Conservation (phyloP, 2,888 invertebrate genomes). For the Drosophila ezoana region DNA sequence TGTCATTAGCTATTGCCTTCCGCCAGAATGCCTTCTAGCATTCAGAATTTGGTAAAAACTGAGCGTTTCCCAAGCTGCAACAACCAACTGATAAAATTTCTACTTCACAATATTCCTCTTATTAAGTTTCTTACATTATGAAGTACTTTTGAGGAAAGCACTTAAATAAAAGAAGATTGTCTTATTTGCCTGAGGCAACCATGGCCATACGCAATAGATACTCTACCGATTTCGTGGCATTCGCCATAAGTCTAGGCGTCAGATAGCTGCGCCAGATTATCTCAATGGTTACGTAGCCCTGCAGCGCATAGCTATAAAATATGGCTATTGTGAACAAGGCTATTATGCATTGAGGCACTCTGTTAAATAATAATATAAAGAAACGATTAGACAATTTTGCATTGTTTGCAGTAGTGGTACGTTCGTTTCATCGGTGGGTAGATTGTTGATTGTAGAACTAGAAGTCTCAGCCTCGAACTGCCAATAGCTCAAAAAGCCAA, state of each 20-base stretch:
- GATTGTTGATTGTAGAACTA: conserved; percentile 94
- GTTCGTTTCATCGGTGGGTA: conserved; percentile 89
- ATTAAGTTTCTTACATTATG: too few species aligned
- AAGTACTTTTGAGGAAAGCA: neutral
- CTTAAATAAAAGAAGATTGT: conserved; percentile 1
- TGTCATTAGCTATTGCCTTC: too few species aligned
- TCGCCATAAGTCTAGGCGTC: conserved; percentile 84
- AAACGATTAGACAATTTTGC: too few species aligned
- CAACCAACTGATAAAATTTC: too few species aligned
- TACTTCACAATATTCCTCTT: too few species aligned
- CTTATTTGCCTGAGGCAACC: conserved; percentile 82
- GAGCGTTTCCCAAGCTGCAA: too few species aligned
- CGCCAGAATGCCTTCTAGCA: too few species aligned
- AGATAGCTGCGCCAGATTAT: conserved; percentile 97
- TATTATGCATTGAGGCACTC: conserved; percentile 72
- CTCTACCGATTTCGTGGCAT: conserved; percentile 85
- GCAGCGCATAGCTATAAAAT: conserved; percentile 96
- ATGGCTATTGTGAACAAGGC: conserved; percentile 93
- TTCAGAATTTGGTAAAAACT: too few species aligned
- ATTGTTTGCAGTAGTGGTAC: too few species aligned
- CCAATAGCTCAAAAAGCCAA: conserved; percentile 96
- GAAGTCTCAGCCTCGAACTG: conserved; percentile 90
- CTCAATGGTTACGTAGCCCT: conserved; percentile 98
- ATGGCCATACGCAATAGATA: conserved; percentile 89
- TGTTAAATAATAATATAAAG: too few species aligned